Evolutionary conservation across 2,113 vertebrate genomes (phyloP).

Genomic region (Ictalurus punctatus): DNA sequence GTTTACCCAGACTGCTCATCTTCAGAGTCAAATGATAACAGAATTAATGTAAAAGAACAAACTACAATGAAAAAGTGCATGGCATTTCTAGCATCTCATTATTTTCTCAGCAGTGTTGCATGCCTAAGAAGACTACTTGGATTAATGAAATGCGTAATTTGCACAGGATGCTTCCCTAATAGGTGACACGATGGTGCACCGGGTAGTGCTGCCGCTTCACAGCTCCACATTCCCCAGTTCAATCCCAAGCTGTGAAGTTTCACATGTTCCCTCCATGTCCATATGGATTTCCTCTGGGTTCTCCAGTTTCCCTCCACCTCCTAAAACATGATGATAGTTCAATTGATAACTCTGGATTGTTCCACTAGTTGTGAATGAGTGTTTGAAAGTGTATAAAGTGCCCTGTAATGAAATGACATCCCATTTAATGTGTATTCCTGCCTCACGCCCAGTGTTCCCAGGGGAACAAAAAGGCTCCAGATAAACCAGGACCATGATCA

Average conservation of each 20-base stretch:
- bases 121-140: not conserved
- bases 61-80: not conserved
- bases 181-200: not conserved
- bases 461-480: not conserved
- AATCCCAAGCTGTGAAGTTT: not conserved
- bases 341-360: not conserved
- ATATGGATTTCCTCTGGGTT: not conserved
- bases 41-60: not conserved
- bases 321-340: not conserved
- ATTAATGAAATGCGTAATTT: slow-evolving; percentile 1
- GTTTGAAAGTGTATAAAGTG: not conserved
- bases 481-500: not conserved
- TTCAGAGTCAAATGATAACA: not conserved
- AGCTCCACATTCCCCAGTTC: not conserved
- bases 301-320: not conserved
- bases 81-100: not conserved
- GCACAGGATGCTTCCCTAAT: not conserved
- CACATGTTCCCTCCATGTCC: not conserved
- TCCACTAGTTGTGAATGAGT: not conserved
- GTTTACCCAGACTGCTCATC: not conserved
- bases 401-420: not conserved
- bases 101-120: not conserved
- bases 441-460: not conserved
- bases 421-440: not conserved
- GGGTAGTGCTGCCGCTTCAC: not conserved